Base-by-base conservation (phyloP, 1,140 invertebrate species). In the Pectinophora gossypiella region DNA sequence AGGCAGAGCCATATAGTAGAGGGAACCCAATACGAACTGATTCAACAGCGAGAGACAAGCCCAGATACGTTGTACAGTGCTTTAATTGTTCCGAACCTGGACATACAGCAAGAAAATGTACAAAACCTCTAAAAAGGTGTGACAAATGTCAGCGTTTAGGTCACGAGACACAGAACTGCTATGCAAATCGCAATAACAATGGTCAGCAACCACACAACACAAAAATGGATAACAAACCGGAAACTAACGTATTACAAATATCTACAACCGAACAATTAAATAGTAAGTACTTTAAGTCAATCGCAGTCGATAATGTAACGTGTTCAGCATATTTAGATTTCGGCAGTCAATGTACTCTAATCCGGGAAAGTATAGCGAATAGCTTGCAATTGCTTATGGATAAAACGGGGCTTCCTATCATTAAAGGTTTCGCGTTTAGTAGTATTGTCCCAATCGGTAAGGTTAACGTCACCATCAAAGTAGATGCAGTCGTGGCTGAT, bases 331-430 rank as follows among this genome's bases (percentile, higher is more conserved):
- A 21, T 22, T 38, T 54, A 12, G 52, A 54, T 32, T 54, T 54
- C 43, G 44, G 52, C 6, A 54, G 52, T 19, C 23, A 47, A 38
- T 54, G 52, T 27, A 54, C 23, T 40, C n/a, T 54, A 16, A 22
- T 54, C n/a, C 16, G 13, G 5, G 1, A 48, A 38, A 42, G 6
- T 3, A 16, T 23, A 36, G 52, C 19, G 9, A 13, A 22, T 4
- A 19, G 38, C 21, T 21, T 35, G 0, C 2, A 40, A 38, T 36
- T 48, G 5, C 2, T 12, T 4, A 3, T 54, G 12, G 18, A 21
- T 21, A 48, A 42, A 18, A 20, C 13, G 4, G 13, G 13, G 4
- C 19, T 48, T 7, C 44, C 52, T 2, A 7, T 54, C 2, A 22
- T 54, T 1, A 54, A 40, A 20, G 52, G 46, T 1, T 54, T 48